A percentile compares a stretch with the other conserved stretches of the same genome.
Evolutionary conservation across 2,888 invertebrate species (phyloP).

Genomic region (Biston stratarius): DNA sequence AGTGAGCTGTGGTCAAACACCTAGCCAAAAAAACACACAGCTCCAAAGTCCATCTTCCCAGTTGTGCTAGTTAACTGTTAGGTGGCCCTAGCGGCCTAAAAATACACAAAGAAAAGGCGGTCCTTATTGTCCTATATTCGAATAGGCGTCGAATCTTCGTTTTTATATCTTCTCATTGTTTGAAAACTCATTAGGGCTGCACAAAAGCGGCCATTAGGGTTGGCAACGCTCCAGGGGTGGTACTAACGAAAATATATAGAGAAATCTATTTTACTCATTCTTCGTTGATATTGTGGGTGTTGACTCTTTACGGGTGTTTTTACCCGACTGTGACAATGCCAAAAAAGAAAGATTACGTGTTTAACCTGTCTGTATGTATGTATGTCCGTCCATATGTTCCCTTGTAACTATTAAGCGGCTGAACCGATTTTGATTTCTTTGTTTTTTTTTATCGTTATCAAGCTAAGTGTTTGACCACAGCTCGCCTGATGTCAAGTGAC

Average conservation of each 20-base stretch:
- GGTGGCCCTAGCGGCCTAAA: neutral
- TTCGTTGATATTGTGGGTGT: conserved; percentile 1
- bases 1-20: no score
- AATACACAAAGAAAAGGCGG: neutral
- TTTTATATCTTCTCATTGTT: conserved; percentile 52
- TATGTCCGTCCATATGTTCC: no score
- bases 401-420: no score
- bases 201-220: conserved; percentile 62
- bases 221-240: conserved; percentile 59
- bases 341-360: no score
- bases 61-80: neutral
- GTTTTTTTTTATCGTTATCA: no score
- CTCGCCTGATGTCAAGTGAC: no score
- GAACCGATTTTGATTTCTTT: no score
- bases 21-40: no score
- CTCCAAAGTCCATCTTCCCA: neutral
- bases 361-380: no score
- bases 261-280: conserved; percentile 4
- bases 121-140: conserved; percentile 20
- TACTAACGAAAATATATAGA: conserved; percentile 11
- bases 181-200: conserved; percentile 65
- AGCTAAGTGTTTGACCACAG: no score
- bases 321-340: no score
- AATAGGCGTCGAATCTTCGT: conserved; percentile 23
- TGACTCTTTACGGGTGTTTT: neutral